Percentiles rank a stretch among this genome's conserved stretches.
These are phyloP conservation scores for Notechis scutatus DNA, from an alignment of 2,113 vertebrate species.

Conservation along the genomic window DNA sequence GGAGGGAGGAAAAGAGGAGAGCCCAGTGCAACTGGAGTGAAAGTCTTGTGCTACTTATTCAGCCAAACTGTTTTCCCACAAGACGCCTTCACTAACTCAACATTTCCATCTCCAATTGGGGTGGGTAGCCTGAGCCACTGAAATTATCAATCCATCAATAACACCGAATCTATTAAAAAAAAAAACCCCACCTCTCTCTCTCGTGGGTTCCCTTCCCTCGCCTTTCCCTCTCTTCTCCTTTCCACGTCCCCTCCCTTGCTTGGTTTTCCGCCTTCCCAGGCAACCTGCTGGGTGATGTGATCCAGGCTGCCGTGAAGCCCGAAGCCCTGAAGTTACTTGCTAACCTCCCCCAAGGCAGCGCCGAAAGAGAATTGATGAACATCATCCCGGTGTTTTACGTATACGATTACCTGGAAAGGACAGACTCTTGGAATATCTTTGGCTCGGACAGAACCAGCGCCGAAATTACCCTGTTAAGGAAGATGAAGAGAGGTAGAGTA, in stretches of 20 bases:
- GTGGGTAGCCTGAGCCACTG: background rate
- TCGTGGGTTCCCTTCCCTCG: background rate
- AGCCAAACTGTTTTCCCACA: background rate
- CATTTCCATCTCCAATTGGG: background rate
- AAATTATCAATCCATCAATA: background rate
- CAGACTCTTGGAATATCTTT: conserved; percentile 73
- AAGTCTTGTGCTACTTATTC: background rate
- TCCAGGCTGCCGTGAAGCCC: conserved; percentile 68
- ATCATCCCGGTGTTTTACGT: conserved; percentile 75
- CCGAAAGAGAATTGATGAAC: conserved; percentile 75
- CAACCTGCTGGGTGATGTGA: conserved; percentile 75
- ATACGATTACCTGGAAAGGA: conserved; percentile 80
- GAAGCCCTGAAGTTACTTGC: conserved; percentile 69
- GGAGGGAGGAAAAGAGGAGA: no score
- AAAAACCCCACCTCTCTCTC: background rate
- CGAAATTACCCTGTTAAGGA: conserved; percentile 66
- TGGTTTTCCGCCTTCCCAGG: conserved; percentile 66
- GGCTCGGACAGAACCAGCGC: conserved; percentile 44
- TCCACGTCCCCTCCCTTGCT: background rate
- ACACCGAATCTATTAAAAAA: background rate
- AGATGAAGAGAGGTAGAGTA: conserved; percentile 79
- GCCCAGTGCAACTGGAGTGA: background rate
- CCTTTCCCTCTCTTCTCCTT: background rate
- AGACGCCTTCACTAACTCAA: background rate
- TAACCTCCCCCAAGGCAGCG: conserved; percentile 77